Conservation (phyloP, 2,888 invertebrate species). For the Argyresthia albistria region DNA sequence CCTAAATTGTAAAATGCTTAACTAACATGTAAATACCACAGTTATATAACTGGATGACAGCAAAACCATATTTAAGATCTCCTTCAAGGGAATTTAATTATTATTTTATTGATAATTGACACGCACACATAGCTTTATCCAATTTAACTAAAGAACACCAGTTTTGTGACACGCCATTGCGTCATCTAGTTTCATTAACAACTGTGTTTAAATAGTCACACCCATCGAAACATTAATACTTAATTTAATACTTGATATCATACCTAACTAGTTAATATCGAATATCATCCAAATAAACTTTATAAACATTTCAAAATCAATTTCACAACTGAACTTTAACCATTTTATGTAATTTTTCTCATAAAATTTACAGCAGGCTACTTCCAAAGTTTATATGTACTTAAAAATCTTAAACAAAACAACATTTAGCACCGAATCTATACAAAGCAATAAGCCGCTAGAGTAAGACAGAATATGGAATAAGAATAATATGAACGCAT, state of each 20-base stretch:
- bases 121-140: too few species aligned
- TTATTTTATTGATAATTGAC: slow-evolving; percentile 2
- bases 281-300: slow-evolving; percentile 16
- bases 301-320: slow-evolving; percentile 13
- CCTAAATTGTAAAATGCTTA: not conserved
- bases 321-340: too few species aligned
- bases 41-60: too few species aligned
- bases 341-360: too few species aligned
- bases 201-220: slow-evolving; percentile 37
- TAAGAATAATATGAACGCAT: too few species aligned
- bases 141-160: not conserved
- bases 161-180: too few species aligned
- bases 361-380: too few species aligned
- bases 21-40: slow-evolving; percentile 3
- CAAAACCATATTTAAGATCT: slow-evolving; percentile 6
- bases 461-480: too few species aligned
- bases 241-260: not conserved
- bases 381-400: slow-evolving; percentile 11
- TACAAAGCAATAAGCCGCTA: slow-evolving; percentile 14
- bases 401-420: slow-evolving; percentile 19
- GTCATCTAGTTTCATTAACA: too few species aligned
- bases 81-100: slow-evolving; percentile 9
- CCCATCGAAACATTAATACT: slow-evolving; percentile 20
- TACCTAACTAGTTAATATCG: not conserved
- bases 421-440: slow-evolving; percentile 15